Conservation (phyloP, 1,140 invertebrate species). For the Mizuhopecten yessoensis region DNA sequence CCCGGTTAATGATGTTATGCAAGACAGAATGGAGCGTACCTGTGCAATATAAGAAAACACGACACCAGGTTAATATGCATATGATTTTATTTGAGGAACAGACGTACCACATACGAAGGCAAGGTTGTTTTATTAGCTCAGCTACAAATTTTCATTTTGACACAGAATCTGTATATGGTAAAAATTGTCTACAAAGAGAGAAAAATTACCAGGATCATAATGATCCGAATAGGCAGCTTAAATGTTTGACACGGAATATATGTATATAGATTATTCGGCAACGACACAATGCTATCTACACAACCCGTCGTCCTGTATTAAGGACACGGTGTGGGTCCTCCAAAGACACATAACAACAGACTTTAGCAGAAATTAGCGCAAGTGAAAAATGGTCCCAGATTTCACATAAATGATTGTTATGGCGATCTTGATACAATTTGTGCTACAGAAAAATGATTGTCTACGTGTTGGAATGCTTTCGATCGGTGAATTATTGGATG, state of each 20-base stretch:
- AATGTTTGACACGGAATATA: neutral
- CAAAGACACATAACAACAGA: neutral
- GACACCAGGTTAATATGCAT: neutral
- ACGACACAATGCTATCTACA: neutral
- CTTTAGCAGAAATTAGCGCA: neutral
- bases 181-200: neutral
- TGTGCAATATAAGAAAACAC: no score
- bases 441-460: conserved; percentile 8
- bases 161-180: neutral
- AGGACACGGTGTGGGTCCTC: neutral
- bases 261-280: neutral
- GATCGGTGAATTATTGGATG: neutral
- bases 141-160: conserved; percentile 30
- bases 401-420: neutral
- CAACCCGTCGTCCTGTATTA: neutral
- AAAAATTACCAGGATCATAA: neutral
- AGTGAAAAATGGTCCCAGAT: neutral
- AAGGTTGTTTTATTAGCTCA: neutral
- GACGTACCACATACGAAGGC: neutral
- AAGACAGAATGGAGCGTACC: no score
- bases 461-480: conserved; percentile 7
- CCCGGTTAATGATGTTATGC: no score
- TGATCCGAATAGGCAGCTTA: neutral
- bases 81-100: conserved; percentile 29
- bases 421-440: neutral